Evolutionary conservation across 2,113 vertebrate species (phyloP), one percentile per base, ranked within the genome.

Genomic region (Gobiocypris rarus): DNA sequence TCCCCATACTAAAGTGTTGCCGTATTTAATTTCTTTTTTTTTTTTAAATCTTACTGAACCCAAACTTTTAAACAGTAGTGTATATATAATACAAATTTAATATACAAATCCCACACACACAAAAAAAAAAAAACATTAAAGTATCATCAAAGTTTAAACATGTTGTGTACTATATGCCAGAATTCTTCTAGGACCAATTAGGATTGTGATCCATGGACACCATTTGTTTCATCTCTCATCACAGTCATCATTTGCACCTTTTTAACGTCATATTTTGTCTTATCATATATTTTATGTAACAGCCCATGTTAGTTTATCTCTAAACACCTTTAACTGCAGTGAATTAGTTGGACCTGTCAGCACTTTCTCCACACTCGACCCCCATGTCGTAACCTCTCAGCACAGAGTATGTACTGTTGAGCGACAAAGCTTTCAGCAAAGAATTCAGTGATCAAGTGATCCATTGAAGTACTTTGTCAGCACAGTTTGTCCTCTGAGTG

Each of bases 391-490:
- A 43, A 65, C 77, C 77, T 22, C 28, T 48, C 59, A 80, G 9
- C 34, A 14, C 54, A 31, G 48, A 52, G 43, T 24, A 71, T n/a
- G 19, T 45, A 1, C 75, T 67, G 77, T 80, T 80, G 24, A 80
- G 24, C 2, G 59, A 80, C 59, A 80, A 28, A 65, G 14, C 77
- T 31, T 65, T 48, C 31, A 59, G 52, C n/a, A 43, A 43, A 24
- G 54, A 78, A 59, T 80, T 65, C 26, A 65, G 59, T 80, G 24
- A 50, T 79, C n/a, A 63, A 79, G 58, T 79, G 58, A 63, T 63
- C 43, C 77, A 48, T 59, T 74, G n/a, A 75, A 45, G 24, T 24
- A 75, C 52, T 41, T 48, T 83, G 56, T 71, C 15, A 45, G 73
- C 26, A 48, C 48, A 28, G 45, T 75, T 75, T 75, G 43, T 59